Evolutionary conservation across 2,888 invertebrate genomes (phyloP), one percentile per base, ranked within the genome.

Genomic region (Philhelius pedissequus): DNA sequence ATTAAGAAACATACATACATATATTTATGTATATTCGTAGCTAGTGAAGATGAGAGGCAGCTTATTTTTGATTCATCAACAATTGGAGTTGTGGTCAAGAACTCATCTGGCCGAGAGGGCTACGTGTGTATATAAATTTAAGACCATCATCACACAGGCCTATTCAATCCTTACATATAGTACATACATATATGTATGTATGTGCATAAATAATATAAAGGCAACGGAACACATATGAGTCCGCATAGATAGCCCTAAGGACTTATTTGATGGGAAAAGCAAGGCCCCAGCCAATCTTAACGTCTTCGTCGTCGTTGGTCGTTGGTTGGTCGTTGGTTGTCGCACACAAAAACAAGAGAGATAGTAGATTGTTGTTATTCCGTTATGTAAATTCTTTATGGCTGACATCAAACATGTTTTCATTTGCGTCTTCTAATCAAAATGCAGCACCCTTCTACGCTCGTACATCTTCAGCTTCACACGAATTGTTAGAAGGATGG

Each of bases 401-500:
- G 76, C 86, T 86, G 86, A 86, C 86, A 86, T 86, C 80, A 86
- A 87, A 87, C 87, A 87, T 87, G 87, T 87, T 87, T 87, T 87
- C 86, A 87, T 87, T 87, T 87, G 87, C 70, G 86, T 86, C 86
- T 80, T 84, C 86, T 86, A 87, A 87, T 87, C 87, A 87, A 86
- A 87, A 87, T 87, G 87, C 87, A 87, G 86, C 87, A 81, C 81
- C 81, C 81, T 81, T 81, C 73, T 64, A 50, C 13, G 58, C 50
- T 68, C 79, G 54, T 84, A 84, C 75, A 84, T 84, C 84, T 77
- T 80, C 75, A 84, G 79, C 84, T 77, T 80, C 58, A 27, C 62
- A 50, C 40, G 35, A n/a, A n/a, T 60, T 32, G 5, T 40, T 50
- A 35, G 32, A 20, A 20, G 13, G 60, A 35, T n/a, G 60, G n/a